Percentiles rank a stretch among this genome's conserved stretches.
Conservation (phyloP, 2,113 vertebrate species). For the Dipodomys ordii region DNA sequence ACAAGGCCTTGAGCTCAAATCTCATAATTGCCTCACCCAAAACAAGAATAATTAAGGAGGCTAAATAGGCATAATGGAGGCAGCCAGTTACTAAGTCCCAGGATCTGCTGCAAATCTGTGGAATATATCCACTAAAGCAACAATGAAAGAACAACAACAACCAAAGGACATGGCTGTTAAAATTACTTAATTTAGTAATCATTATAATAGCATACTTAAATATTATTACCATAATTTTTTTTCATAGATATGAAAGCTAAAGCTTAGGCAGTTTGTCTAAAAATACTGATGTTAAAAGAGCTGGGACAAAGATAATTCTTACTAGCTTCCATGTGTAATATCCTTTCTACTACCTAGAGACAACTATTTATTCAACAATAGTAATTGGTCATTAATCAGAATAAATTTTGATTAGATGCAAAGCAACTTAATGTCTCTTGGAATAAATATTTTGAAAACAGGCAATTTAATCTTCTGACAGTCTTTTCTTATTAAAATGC, state of each 20-base stretch:
- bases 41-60: no score
- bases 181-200: background rate
- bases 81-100: background rate
- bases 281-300: background rate
- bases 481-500: background rate
- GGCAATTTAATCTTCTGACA: background rate
- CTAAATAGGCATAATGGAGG: background rate
- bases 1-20: no score
- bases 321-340: background rate
- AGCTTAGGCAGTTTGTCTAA: background rate
- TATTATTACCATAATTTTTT: background rate
- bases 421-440: background rate
- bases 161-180: background rate
- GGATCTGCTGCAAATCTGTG: background rate
- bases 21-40: no score
- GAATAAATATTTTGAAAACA: conserved; percentile 11
- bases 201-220: background rate
- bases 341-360: background rate
- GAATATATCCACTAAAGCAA: background rate
- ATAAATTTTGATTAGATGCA: background rate
- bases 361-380: background rate
- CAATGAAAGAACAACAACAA: no score
- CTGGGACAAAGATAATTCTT: background rate
- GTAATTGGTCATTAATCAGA: background rate
- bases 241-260: background rate